A percentile compares a stretch with the other conserved stretches of the same genome.
Evolutionary conservation across 2,888 invertebrate genomes (phyloP).

Genomic region (Lycia hirtaria): DNA sequence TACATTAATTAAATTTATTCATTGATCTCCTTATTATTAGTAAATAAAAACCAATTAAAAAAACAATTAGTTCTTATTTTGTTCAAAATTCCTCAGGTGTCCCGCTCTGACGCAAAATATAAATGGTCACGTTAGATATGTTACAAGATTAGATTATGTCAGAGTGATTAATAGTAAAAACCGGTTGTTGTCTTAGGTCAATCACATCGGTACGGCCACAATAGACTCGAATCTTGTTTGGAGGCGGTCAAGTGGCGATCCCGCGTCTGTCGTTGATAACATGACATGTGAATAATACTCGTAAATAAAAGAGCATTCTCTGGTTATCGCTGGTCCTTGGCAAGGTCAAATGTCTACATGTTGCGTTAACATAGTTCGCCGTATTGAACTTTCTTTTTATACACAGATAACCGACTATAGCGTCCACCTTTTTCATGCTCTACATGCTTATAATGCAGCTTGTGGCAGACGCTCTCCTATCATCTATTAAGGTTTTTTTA

Average conservation of each 20-base stretch:
- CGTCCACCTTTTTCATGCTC: constrained; percentile 2
- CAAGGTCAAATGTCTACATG: constrained; percentile 24
- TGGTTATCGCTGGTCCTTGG: constrained; percentile 20
- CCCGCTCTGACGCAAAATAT: no score
- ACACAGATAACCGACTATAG: neutral
- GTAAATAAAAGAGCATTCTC: constrained; percentile 20
- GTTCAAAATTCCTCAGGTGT: no score
- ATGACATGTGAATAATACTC: constrained; percentile 30
- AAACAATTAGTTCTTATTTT: no score
- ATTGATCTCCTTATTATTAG: no score
- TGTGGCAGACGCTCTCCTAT: neutral
- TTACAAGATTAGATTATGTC: constrained; percentile 72
- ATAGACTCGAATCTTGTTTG: constrained; percentile 48
- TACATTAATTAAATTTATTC: no score
- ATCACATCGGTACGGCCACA: constrained; percentile 59
- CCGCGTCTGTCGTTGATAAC: constrained; percentile 35
- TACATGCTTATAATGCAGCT: neutral
- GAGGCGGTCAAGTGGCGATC: constrained; percentile 56
- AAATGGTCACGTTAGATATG: no score
- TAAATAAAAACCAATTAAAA: no score
- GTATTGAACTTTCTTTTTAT: constrained; percentile 10
- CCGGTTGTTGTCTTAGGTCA: constrained; percentile 71
- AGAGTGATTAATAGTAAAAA: constrained; percentile 68
- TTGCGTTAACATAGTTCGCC: constrained; percentile 10
- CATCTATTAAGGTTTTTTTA: neutral